Conservation (phyloP, 2,888 invertebrate genomes). For the Drosophila prostipennis region DNA sequence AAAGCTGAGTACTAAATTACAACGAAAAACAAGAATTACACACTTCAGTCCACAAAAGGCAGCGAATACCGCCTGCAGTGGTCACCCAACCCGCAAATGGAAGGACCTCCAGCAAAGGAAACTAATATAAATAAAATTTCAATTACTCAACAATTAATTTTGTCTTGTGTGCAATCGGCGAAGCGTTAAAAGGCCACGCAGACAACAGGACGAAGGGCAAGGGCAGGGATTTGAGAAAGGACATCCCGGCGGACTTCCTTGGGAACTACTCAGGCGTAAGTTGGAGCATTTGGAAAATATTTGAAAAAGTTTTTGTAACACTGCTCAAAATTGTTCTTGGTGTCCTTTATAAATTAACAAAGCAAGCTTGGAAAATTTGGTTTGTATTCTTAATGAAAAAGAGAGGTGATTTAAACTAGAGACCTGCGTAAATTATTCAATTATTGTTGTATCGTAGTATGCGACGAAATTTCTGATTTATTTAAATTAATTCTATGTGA, state of each 20-base stretch:
- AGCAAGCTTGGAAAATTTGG: no score
- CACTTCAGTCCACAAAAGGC: conserved; percentile 59
- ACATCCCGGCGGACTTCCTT: conserved; percentile 47
- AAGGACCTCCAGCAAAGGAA: conserved; percentile 74
- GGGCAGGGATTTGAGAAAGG: conserved; percentile 34
- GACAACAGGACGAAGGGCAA: conserved; percentile 23
- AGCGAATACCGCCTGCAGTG: conserved; percentile 43
- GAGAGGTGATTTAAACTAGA: no score
- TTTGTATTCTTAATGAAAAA: no score
- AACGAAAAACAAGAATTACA: conserved; percentile 59
- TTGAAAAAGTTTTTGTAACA: conserved; percentile 33
- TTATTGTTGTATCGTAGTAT: no score
- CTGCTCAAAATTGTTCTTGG: background rate
- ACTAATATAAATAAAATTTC: conserved; percentile 85
- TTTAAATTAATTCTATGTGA: no score
- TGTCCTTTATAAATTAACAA: background rate
- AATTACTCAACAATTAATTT: conserved; percentile 85
- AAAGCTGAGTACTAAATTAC: conserved; percentile 54
- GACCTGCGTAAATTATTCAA: no score
- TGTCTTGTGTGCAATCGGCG: conserved; percentile 82
- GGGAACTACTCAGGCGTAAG: conserved; percentile 64
- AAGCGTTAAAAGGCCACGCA: conserved; percentile 80
- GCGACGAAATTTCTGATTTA: no score
- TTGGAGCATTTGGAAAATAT: conserved; percentile 53
- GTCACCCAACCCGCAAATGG: conserved; percentile 31